Conservation (phyloP, 1,140 invertebrate genomes). For the Babylonia areolata region DNA sequence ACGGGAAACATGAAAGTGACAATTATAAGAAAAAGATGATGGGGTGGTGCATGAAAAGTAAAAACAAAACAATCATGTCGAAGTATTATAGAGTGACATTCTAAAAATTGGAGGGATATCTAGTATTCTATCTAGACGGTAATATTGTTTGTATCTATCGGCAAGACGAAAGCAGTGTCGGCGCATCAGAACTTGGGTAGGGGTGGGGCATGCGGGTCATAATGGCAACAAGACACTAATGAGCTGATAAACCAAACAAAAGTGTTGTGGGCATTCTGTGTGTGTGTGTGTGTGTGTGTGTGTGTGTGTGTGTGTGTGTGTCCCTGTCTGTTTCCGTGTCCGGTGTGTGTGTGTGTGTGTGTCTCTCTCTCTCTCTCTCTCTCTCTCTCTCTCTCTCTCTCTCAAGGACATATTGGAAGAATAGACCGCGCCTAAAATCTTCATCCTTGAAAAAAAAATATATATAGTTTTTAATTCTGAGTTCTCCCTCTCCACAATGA, state of each 20-base stretch:
- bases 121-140: neutral
- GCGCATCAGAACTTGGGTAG: neutral
- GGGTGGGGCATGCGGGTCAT: neutral
- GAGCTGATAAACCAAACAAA: neutral
- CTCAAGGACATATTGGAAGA: no score
- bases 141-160: neutral
- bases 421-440: no score
- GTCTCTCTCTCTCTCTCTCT: neutral
- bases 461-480: no score
- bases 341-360: neutral
- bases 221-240: conserved; percentile 15
- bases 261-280: conserved; percentile 10
- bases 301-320: neutral
- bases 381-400: conserved; percentile 1
- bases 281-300: neutral
- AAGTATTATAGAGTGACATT: no score
- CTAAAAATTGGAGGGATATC: neutral
- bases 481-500: no score
- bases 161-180: no score
- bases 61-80: no score
- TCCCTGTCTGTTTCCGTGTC: neutral
- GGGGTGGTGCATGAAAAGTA: no score
- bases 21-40: no score
- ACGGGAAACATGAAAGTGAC: no score
- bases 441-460: no score